Base-by-base conservation (phyloP, 1,140 invertebrate species). In the Coelopa frigida region DNA sequence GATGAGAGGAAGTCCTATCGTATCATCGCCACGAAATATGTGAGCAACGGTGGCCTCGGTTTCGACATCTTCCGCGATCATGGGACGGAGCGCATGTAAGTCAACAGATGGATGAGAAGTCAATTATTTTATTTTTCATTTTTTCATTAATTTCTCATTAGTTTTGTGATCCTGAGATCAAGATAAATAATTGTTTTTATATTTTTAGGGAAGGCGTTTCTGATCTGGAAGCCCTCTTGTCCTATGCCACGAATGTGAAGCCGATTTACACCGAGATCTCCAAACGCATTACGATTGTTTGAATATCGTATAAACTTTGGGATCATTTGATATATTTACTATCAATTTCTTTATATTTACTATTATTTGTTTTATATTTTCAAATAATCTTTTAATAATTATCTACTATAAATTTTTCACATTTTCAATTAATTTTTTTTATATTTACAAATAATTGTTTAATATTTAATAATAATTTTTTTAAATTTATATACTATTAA, bases 251-350 rank as follows among this genome's bases (percentile, higher is more conserved):
- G 17, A 11, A 24, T 6, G 21, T 17, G 26, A 27, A 3, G 3
- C 68, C 70, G 0, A 58, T 73, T 22, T 20, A 14, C 14, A 24
- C 45, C 18, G 42, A 31, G n/a, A 32, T 32, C 11, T 27, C 32
- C 3, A 20, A 20, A 4, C 4, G 42, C n/a, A 44, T 44, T 27
- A 6, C 23, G 6, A 27, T 42, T 37, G 15, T 37, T 10, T 15
- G 18, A 37, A 10, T 8, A 37, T n/a, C n/a, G n/a, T n/a, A n/a
- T n/a, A n/a, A n/a, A n/a, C n/a, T n/a, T n/a, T n/a, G n/a, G n/a
- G n/a, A n/a, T n/a, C n/a, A n/a, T n/a, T n/a, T n/a, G n/a, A 36
- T 36, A 14, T 8, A 36, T 8, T 14, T 36, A 36, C 6, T 36
- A 36, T 14, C 6, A 14, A 7, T 14, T 8, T 36, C 6, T 17